phyloP scores from a whole-genome alignment of 2,797 vertebrate species.

The Ataeniobius toweri region DNA sequence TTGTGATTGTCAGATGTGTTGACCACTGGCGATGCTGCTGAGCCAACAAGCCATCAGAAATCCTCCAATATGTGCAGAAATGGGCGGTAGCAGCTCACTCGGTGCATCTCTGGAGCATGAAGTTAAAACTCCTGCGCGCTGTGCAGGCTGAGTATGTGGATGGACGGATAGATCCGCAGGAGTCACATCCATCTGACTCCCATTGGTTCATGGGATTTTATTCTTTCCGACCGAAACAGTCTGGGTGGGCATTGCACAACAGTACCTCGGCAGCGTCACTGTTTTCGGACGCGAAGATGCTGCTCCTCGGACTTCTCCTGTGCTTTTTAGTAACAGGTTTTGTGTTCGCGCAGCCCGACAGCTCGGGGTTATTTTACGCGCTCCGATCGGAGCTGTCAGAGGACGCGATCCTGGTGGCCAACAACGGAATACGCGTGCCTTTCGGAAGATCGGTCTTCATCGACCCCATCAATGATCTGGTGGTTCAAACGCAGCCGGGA shows the following conservation, averaged over 20 bases:
- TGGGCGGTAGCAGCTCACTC: conserved; percentile 72
- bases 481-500: conserved; percentile 91
- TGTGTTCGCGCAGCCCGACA: conserved; percentile 63
- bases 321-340: conserved; percentile 60
- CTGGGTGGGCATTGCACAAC: neutral
- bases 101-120: conserved; percentile 64
- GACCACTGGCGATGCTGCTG: conserved; percentile 38
- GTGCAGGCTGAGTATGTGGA: conserved; percentile 62
- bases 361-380: conserved; percentile 78
- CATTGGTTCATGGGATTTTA: conserved; percentile 32
- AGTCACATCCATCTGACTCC: conserved; percentile 42
- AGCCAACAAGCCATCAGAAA: conserved; percentile 43
- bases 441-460: conserved; percentile 90
- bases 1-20: conserved; percentile 45
- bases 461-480: conserved; percentile 90
- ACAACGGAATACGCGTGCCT: conserved; percentile 90
- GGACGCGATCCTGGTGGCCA: conserved; percentile 87
- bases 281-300: conserved; percentile 53
- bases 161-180: conserved; percentile 21
- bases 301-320: conserved; percentile 66
- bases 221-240: neutral
- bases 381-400: conserved; percentile 80
- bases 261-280: conserved; percentile 6
- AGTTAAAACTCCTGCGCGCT: conserved; percentile 81
- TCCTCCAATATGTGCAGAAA: conserved; percentile 62